Evolutionary conservation across 1,140 invertebrate genomes (phyloP).

Genomic region (Bemisia tabaci): DNA sequence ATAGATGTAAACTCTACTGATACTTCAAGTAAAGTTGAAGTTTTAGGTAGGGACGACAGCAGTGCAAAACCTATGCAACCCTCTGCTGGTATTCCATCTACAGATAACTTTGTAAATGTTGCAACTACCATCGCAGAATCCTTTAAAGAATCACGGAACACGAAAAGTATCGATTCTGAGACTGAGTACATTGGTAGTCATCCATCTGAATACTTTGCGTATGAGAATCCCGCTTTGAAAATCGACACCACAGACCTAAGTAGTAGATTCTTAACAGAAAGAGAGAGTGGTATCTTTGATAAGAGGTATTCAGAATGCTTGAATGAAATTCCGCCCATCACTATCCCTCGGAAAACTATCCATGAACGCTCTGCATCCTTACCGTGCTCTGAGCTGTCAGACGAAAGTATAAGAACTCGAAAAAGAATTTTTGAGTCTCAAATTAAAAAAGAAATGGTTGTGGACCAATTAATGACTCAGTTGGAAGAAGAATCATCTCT

Average conservation of each 20-base stretch:
- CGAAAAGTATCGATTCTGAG: slow-evolving; percentile 27
- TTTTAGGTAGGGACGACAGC: background rate
- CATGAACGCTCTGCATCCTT: slow-evolving; percentile 35
- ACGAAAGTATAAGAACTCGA: slow-evolving; percentile 25
- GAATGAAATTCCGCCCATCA: slow-evolving; percentile 20
- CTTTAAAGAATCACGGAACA: slow-evolving; percentile 1
- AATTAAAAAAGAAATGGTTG: slow-evolving; percentile 36
- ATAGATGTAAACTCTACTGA: background rate
- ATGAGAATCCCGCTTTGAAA: slow-evolving; percentile 27
- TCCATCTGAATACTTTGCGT: slow-evolving; percentile 29
- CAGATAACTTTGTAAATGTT: slow-evolving; percentile 18
- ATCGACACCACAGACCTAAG: background rate
- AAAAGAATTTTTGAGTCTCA: slow-evolving; percentile 36
- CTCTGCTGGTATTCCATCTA: slow-evolving; percentile 19
- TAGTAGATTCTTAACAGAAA: background rate
- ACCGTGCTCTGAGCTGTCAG: slow-evolving; percentile 32
- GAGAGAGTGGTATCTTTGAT: slow-evolving; percentile 4
- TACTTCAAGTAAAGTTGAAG: background rate
- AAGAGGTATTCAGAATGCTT: slow-evolving; percentile 7
- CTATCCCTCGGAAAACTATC: slow-evolving; percentile 27
- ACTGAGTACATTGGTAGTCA: slow-evolving; percentile 24
- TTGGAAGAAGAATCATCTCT: slow-evolving; percentile 37
- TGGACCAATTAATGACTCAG: slow-evolving; percentile 26
- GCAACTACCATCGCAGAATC: slow-evolving; percentile 15
- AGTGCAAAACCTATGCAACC: background rate